phyloP scores from a whole-genome alignment of 1,140 invertebrate species.

The Coelopa frigida region DNA sequence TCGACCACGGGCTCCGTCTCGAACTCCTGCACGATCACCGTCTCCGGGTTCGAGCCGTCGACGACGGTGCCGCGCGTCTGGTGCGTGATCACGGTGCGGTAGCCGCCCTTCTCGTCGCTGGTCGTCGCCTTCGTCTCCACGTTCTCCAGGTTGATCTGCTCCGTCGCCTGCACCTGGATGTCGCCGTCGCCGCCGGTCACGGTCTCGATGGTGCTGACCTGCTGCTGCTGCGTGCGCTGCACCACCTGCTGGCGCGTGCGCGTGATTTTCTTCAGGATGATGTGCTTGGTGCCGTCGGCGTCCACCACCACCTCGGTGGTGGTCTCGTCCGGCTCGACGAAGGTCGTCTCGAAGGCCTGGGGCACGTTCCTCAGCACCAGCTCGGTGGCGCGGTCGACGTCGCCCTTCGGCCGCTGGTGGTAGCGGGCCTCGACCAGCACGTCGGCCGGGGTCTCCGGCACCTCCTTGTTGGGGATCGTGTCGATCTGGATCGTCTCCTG shows the following conservation, averaged over 20 bases:
- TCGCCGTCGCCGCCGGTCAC: conserved; percentile 55
- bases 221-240: conserved; percentile 43
- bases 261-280: conserved; percentile 64
- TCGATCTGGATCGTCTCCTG: conserved; percentile 73
- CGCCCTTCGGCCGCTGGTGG: conserved; percentile 39
- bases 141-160: conserved; percentile 36
- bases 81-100: conserved; percentile 29
- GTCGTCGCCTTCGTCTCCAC: conserved; percentile 27
- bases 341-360: conserved; percentile 69
- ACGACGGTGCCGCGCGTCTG: conserved; percentile 33
- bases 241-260: conserved; percentile 47
- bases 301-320: conserved; percentile 69
- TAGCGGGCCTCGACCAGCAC: conserved; percentile 69
- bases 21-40: conserved; percentile 49
- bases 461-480: conserved; percentile 52
- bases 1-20: conserved; percentile 48
- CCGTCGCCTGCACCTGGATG: conserved; percentile 35
- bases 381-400: conserved; percentile 39
- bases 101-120: conserved; percentile 22
- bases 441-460: conserved; percentile 50
- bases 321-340: conserved; percentile 68
- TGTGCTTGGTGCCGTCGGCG: conserved; percentile 71
- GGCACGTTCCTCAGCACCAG: conserved; percentile 49
- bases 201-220: conserved; percentile 53
- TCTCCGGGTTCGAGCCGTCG: conserved; percentile 49